Evolutionary conservation across 2,888 invertebrate genomes (phyloP), one percentile per base, ranked within the genome.

Genomic region (Julus scandinavius): DNA sequence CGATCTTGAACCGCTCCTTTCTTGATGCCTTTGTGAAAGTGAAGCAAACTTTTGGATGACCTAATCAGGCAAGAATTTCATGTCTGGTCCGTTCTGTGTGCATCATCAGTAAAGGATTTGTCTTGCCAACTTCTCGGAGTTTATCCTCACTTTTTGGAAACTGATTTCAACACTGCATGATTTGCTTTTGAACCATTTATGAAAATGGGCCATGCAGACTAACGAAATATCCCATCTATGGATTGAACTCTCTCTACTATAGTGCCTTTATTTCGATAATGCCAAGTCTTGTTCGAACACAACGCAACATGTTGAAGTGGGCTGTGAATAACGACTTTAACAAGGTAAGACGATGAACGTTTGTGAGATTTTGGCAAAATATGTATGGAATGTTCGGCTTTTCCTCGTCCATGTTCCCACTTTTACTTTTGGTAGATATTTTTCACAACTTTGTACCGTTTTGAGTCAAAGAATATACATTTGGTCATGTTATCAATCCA

Each of bases 51-150:
- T 29, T 29, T 54, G 54, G 54, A 17, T 54, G 63, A 63, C 63
- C 63, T 63, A 63, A 63, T n/a, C 63, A 6, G n/a, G n/a, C 7
- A 63, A 7, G n/a, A 63, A 63, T 63, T 63, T 63, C 6, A 45
- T 45, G 45, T 45, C 45, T 45, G 45, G 45, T 45, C 45, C 7
- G 45, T 45, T 45, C 45, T 45, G 63, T 2, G n/a, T 17, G 17
- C 63, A n/a, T 63, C 63, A 63, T 63, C 63, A 63, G n/a, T n/a
- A n/a, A n/a, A 63, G 63, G 63, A 63, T 63, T n/a, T 63, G 54
- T n/a, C 5, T 63, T 6, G 63, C 63, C 4, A n/a, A n/a, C 63
- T 63, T 0, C 63, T 63, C 63, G n/a, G 63, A 63, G 63, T 63
- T 17, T n/a, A 17, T 63, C 63, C 63, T 17, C 63, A 5, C 63